Base-by-base conservation (phyloP, 2,797 vertebrate species). In the Siniperca undulata region DNA sequence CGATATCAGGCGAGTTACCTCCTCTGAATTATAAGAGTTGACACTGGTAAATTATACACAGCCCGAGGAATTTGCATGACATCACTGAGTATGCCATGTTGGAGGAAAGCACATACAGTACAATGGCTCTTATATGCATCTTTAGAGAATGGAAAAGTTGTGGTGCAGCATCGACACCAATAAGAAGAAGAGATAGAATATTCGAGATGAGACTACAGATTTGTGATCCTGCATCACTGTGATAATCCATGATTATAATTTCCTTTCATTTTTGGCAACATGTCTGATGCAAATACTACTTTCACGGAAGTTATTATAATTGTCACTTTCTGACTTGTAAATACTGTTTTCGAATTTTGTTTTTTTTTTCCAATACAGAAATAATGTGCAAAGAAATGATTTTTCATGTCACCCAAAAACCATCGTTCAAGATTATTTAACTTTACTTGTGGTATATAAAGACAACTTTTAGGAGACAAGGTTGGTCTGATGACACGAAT, bases 11-110 rank as follows among this genome's bases (percentile, higher is more conserved):
- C 59, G 11, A 64, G 77, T 81, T 81, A 46, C 80, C 76, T 85
- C 80, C 75, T 74, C 82, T 58, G 78, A 88, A 91, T 93, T 91
- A 93, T 80, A 89, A 74, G 81, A 86, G 69, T 87, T 88, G 92
- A 91, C 89, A 80, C 75, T 1, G 59, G 85, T 85, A 92, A 92
- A 93, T 92, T 88, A 93, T 93, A 92, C 83, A 91, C 58, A 8
- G 24, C 46, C 40, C 22, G 64, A 91, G 84, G 93, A 93, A 95
- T 94, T 83, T 79, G 71, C 71, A 87, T 94, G 93, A 95, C 93
- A 86, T 94, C 94, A 95, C 24, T 3, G 38, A 61, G 44, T 70
- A 59, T 80, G 86, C 65, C 80, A 82, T 53, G 74, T 74, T 78
- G n/a, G 70, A 70, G 75, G 74, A 84, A 78, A 85, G 34, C 73